Conservation (phyloP, 2,888 invertebrate species). For the Celastrina argiolus region DNA sequence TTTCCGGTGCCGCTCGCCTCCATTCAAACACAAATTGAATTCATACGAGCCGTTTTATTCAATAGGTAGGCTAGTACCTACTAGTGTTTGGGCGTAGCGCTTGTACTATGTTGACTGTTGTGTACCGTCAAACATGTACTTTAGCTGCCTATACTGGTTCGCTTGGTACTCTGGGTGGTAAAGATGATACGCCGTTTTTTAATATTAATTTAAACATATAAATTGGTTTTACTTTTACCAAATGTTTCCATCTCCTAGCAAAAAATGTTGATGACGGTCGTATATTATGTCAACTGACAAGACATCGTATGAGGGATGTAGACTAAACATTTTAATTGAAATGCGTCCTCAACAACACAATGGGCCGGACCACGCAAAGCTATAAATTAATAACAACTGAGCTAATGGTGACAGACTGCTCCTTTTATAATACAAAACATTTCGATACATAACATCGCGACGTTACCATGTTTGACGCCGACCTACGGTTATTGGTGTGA, state of each 20-base stretch:
- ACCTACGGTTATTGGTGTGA: background rate
- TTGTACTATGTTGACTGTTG: background rate
- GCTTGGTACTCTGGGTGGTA: background rate
- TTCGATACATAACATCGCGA: background rate
- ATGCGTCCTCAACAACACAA: background rate
- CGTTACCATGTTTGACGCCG: background rate
- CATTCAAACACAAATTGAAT: constrained; percentile 66
- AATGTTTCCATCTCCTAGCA: background rate
- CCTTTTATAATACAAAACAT: constrained; percentile 1
- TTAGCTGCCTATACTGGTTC: background rate
- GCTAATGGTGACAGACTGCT: background rate
- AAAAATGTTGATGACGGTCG: background rate
- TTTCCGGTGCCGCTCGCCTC: constrained; percentile 59
- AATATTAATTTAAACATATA: background rate
- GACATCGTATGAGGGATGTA: constrained; percentile 37
- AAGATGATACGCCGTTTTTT: too few relatives aligned
- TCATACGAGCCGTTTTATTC: constrained; percentile 46
- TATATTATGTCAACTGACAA: background rate
- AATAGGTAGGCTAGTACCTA: too few relatives aligned
- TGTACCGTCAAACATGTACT: background rate
- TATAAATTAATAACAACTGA: constrained; percentile 11
- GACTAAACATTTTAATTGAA: constrained; percentile 7
- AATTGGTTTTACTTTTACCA: too few relatives aligned
- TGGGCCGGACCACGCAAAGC: background rate
- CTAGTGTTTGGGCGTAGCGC: constrained; percentile 33